Conservation (phyloP, 2,113 vertebrate species). For the Ibidorhyncha struthersii region DNA sequence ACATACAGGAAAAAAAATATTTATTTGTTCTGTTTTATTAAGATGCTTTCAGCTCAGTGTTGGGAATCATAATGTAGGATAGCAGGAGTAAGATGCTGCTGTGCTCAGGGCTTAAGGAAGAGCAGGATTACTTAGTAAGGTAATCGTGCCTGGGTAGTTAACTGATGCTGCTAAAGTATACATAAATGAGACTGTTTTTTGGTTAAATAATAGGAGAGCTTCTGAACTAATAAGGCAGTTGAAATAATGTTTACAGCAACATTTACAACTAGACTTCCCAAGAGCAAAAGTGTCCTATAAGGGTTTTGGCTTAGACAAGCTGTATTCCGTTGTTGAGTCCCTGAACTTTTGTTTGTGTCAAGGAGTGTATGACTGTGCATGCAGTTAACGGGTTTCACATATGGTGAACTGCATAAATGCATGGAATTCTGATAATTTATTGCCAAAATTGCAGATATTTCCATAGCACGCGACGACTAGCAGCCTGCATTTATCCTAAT, state of each 20-base stretch:
- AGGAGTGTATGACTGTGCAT: not conserved
- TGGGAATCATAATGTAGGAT: too few species aligned
- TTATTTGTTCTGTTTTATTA: not conserved
- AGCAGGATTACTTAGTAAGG: not conserved
- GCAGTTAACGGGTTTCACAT: not conserved
- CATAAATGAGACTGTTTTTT: not conserved
- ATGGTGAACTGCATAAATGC: not conserved
- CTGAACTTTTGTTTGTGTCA: not conserved
- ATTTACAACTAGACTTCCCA: not conserved
- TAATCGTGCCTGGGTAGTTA: not conserved
- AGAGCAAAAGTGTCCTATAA: rapidly evolving
- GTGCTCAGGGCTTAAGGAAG: not conserved
- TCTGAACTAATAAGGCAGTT: not conserved
- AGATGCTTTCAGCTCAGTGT: not conserved
- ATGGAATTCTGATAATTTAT: not conserved
- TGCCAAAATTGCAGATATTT: not conserved
- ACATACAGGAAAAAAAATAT: not conserved
- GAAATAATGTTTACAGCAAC: not conserved
- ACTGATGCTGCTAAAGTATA: not conserved
- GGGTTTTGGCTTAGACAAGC: not conserved
- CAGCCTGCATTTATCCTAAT: not conserved
- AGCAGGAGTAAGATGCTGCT: not conserved
- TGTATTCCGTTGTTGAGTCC: not conserved
- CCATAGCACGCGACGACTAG: rapidly evolving
- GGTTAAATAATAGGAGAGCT: not conserved